Base-by-base conservation (phyloP, 2,797 vertebrate species). In the Acipenser transmontanus region DNA sequence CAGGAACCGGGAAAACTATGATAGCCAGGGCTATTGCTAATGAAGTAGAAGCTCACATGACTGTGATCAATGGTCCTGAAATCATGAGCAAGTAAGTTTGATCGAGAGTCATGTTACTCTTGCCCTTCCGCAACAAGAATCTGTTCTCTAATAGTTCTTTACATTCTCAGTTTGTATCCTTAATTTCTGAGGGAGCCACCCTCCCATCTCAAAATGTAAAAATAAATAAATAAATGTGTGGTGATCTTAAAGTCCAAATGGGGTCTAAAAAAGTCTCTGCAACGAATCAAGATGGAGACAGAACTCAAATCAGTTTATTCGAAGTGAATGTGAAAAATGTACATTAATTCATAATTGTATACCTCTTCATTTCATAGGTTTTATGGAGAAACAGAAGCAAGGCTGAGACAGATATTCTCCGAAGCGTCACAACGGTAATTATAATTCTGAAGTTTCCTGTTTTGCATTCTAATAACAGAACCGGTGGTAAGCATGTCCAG, bases 1-100 rank as follows among this genome's bases (percentile, higher is more conserved):
- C 97, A 0, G 97, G 97, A 54, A 98, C 97, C 0, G 97, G 97
- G 49, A 99, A 99, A 80, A 99, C 97, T 0, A 88, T 99, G 93
- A 95, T 99, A 70, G 97, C 93, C 70, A 93, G 90, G 81, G 96
- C 97, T 62, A 81, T 99, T 47, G 95, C 95, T 74, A 94, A 85
- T 64, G 95, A 99, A 83, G 85, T 94, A 7, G 92, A 93, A 17
- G 95, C 94, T 72, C 86, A 94, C 4, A 88, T 99, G 84, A 92
- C 81, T 0, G 88, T 97, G 54, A 95, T 99, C 84, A 99, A 98
- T 4, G 97, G 97, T 8, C 95, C 97, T 6, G 97, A 99, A 86
- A 94, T 99, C 83, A 88, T 99, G 83, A 99, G 96, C 96, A 98
- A 97, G 97, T 98, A 90, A 72, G 85, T 82, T 7, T 7, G 6